Conservation (phyloP, 2,113 vertebrate species). For the Pluvianellus socialis region DNA sequence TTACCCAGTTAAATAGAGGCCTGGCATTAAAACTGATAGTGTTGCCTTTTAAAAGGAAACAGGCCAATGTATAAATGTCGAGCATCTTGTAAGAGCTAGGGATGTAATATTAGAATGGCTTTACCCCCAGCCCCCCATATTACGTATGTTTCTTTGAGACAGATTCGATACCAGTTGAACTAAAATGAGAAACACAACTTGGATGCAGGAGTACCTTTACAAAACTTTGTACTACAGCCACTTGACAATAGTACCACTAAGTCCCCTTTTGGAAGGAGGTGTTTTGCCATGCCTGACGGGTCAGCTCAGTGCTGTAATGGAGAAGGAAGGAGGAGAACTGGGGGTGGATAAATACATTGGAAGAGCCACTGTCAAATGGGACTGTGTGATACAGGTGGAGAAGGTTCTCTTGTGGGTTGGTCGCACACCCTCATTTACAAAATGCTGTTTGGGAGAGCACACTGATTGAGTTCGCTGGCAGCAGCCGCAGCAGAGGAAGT, state of each 20-base stretch:
- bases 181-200: not conserved
- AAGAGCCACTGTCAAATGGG: not conserved
- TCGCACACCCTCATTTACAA: accelerated
- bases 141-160: not conserved
- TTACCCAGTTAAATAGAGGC: not conserved
- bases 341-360: not conserved
- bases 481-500: not conserved
- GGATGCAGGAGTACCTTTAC: not conserved
- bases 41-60: not conserved
- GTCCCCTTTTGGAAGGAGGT: not conserved
- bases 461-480: not conserved
- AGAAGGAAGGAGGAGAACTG: not conserved
- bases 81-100: not conserved
- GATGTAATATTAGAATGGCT: not conserved
- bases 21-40: not conserved
- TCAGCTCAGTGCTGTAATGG: not conserved
- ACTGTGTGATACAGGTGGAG: not conserved
- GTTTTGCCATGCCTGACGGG: not conserved
- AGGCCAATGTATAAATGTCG: accelerated
- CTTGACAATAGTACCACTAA: not conserved
- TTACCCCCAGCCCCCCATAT: accelerated
- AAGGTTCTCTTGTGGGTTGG: not conserved
- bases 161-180: accelerated
- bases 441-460: not conserved
- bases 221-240: not conserved